phyloP scores from a whole-genome alignment of 2,797 vertebrate genomes.

The Pipistrellus pipistrellus region DNA sequence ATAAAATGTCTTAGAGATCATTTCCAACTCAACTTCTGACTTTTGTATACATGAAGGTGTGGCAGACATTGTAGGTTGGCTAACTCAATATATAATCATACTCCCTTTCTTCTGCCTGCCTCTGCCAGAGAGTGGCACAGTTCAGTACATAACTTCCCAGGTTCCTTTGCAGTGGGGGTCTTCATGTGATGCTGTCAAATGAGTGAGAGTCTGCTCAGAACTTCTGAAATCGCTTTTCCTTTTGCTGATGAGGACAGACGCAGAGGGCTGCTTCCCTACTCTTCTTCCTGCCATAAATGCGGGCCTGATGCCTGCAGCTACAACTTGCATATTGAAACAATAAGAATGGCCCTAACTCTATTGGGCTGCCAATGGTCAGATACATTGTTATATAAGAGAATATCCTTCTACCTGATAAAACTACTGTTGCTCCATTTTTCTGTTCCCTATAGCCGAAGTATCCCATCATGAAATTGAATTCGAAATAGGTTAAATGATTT shows the following conservation, averaged over 20 bases:
- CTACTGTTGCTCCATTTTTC: background rate
- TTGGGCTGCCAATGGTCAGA: background rate
- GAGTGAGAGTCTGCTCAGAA: background rate
- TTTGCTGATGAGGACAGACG: background rate
- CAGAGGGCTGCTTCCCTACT: background rate
- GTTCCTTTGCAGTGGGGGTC: background rate
- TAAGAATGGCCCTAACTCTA: background rate
- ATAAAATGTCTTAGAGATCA: background rate
- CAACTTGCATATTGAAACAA: background rate
- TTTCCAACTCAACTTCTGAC: background rate
- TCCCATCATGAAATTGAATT: constrained; percentile 53
- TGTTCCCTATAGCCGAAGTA: constrained; percentile 40
- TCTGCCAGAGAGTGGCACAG: background rate
- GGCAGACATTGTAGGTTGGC: background rate
- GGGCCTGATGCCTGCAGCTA: background rate
- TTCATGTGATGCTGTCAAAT: constrained; percentile 19
- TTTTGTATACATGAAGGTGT: background rate
- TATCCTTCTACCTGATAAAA: constrained; percentile 24
- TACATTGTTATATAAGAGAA: background rate
- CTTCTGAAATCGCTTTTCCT: background rate
- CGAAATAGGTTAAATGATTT: constrained; percentile 58
- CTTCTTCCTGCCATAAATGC: background rate
- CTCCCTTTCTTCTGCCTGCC: background rate
- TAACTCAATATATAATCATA: background rate
- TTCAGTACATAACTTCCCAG: background rate